phyloP scores from a whole-genome alignment of 1,140 invertebrate genomes.

The Lordiphosa stackelbergi region DNA sequence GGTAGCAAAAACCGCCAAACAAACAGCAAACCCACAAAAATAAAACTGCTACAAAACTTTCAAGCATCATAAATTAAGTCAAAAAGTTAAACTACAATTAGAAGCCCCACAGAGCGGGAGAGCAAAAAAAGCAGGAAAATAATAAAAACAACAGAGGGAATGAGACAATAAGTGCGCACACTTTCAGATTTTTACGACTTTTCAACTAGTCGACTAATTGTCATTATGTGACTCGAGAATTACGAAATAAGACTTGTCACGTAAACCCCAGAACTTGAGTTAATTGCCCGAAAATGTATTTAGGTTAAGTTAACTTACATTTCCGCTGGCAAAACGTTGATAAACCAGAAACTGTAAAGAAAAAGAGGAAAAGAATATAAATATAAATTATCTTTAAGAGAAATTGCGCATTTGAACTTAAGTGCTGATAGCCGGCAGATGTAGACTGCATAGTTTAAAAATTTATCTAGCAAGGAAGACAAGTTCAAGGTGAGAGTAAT shows the following conservation, averaged over 20 bases:
- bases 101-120: constrained; percentile 34
- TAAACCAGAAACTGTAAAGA: constrained; percentile 33
- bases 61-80: constrained; percentile 64
- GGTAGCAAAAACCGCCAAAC: constrained; percentile 29
- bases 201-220: constrained; percentile 53
- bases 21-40: constrained; percentile 6
- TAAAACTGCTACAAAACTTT: constrained; percentile 23
- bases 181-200: constrained; percentile 46
- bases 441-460: constrained; percentile 9
- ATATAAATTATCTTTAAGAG: constrained; percentile 51
- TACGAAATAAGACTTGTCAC: constrained; percentile 40
- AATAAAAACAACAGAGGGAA: not conserved
- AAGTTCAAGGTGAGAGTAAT: constrained; percentile 60
- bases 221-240: constrained; percentile 44
- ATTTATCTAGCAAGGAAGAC: constrained; percentile 31
- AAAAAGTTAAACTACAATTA: constrained; percentile 69
- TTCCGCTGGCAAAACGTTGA: constrained; percentile 38
- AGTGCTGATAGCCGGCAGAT: not conserved
- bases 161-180: constrained; percentile 14
- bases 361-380: constrained; percentile 29
- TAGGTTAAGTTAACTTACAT: constrained; percentile 60
- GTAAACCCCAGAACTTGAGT: constrained; percentile 19
- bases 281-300: constrained; percentile 20
- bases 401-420: constrained; percentile 51
- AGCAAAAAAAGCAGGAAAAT: not conserved